Base-by-base conservation (phyloP, 2,888 invertebrate genomes). In the Cabera pusaria region DNA sequence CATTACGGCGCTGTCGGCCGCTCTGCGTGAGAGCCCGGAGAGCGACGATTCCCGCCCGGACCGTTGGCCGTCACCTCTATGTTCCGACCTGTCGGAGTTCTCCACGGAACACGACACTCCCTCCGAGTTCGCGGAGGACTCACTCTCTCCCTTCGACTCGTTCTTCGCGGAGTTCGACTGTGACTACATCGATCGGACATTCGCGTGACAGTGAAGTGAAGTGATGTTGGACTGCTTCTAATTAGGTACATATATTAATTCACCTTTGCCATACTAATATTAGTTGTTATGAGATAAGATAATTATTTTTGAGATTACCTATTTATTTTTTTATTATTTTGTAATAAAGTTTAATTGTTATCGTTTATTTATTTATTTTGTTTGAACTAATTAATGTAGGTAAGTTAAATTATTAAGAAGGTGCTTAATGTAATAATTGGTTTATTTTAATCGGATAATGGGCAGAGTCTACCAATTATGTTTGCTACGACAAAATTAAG, bases 1-100 rank as follows among this genome's bases (percentile, higher is more conserved):
- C 71, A 97, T 97, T 51, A 85, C 93, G 5, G 93, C 95, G 6
- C 81, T 97, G 29, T 93, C 92, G n/a, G 89, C 93, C 0, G 92
- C 93, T 0, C 78, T 95, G 43, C 79, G 90, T n/a, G 80, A 87
- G 50, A 27, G 66, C 6, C 61, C 77, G 0, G 75, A 69, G 6
- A 57, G 60, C 8, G 56, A 58, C 4, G 46, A 57, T 2, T 28
- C 62, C 1, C 61, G 73, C 11, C 77, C 79, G 1, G 86, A 81
- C 10, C 77, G 81, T 32, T 86, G 85, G 86, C 73, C 83, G 3
- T 87, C 88, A 5, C 85, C 88, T 0, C 64, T 77, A 22, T 78
- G 91, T 52, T 91, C 91, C 8, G 91, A 91, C 41, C 76, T 90
- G 33, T 92, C 92, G 0, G 88, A 87, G 56, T 76, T 86, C 65